These are phyloP conservation scores for Odontomachus brunneus DNA, from an alignment of 1,140 invertebrate species.

Conservation along the genomic window DNA sequence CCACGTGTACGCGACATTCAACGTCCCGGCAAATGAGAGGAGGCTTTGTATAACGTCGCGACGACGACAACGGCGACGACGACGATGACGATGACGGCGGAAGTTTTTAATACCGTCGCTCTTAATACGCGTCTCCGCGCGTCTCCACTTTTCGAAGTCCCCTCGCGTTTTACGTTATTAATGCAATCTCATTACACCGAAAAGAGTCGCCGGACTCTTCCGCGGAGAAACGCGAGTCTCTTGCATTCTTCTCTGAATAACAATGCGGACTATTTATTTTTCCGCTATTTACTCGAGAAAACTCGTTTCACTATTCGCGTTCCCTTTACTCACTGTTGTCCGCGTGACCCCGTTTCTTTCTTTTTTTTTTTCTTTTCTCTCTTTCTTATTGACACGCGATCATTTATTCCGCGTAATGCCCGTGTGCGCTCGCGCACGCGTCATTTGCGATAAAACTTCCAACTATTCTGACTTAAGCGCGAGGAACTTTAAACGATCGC, in stretches of 20 bases:
- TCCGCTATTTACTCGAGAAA: conserved; percentile 47
- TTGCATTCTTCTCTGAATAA: conserved; percentile 29
- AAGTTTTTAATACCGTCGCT: conserved; percentile 44
- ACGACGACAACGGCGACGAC: conserved; percentile 8
- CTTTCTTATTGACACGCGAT: conserved; percentile 52
- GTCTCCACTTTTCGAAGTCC: conserved; percentile 12
- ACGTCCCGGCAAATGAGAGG: conserved; percentile 64
- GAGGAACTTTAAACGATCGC: conserved; percentile 56
- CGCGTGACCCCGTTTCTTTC: neutral
- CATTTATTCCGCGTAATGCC: conserved; percentile 57
- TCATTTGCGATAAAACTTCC: conserved; percentile 47
- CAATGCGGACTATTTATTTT: conserved; percentile 43
- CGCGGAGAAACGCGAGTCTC: conserved; percentile 10
- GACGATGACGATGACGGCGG: neutral
- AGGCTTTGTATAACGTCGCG: conserved; percentile 4
- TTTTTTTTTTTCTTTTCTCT: neutral
- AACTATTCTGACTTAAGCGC: conserved; percentile 51
- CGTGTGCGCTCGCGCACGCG: neutral
- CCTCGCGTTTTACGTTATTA: conserved; percentile 38
- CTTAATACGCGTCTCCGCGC: conserved; percentile 52
- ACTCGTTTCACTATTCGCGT: conserved; percentile 33
- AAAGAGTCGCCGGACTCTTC: conserved; percentile 14
- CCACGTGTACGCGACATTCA: conserved; percentile 38
- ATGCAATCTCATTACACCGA: conserved; percentile 34
- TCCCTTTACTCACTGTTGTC: conserved; percentile 23